Evolutionary conservation across 2,113 vertebrate genomes (phyloP).

Genomic region (Electrona antarctica): DNA sequence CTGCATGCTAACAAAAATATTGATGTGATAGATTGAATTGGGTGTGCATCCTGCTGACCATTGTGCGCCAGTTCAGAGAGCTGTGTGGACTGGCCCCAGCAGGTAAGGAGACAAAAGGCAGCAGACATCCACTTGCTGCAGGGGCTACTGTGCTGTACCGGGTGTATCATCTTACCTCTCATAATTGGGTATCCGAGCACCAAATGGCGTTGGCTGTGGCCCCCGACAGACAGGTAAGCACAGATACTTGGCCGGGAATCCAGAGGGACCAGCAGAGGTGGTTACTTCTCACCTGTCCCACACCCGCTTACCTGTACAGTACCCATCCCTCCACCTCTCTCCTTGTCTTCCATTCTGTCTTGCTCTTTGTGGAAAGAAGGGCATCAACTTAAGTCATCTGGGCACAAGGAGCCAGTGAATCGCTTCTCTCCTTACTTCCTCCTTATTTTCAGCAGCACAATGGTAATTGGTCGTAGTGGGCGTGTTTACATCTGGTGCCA

Average conservation of each 20-base stretch:
- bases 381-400: conserved; percentile 53
- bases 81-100: conserved; percentile 62
- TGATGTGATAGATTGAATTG: conserved; percentile 56
- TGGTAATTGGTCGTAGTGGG: conserved; percentile 78
- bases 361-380: conserved; percentile 51
- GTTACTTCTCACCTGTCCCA: conserved; percentile 53
- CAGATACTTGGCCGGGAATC: conserved; percentile 27
- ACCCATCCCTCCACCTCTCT: conserved; percentile 2
- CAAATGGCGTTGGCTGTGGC: conserved; percentile 67
- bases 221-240: background rate
- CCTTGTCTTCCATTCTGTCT: background rate
- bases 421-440: conserved; percentile 56
- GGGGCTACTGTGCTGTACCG: conserved; percentile 45
- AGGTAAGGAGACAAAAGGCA: conserved; percentile 58
- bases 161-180: conserved; percentile 78
- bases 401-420: conserved; percentile 35
- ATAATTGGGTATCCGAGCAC: conserved; percentile 74
- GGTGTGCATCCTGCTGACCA: conserved; percentile 22
- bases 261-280: conserved; percentile 51
- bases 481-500: conserved; percentile 78
- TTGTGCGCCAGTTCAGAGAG: conserved; percentile 25
- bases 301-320: background rate
- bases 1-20: conserved; percentile 12
- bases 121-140: conserved; percentile 70
- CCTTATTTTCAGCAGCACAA: conserved; percentile 63